phyloP scores from a whole-genome alignment of 1,140 invertebrate species.

The Macrotrachela quadricornifera region DNA sequence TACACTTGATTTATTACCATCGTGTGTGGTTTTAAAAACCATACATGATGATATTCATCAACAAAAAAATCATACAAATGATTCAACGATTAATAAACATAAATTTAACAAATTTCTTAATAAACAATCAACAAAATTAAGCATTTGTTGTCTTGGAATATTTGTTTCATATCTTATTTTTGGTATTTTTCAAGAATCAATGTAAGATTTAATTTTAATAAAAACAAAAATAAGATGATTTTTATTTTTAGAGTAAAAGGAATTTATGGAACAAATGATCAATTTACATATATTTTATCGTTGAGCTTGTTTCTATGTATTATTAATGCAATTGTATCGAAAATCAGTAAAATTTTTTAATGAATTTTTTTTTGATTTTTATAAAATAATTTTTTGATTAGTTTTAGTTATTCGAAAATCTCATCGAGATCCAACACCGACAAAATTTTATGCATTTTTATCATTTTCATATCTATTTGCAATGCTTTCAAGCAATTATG shows the following conservation, averaged over 20 bases:
- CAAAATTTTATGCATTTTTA: constrained; percentile 42
- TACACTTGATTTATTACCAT: too few species aligned
- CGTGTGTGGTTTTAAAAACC: too few species aligned
- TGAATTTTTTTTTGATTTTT: background rate
- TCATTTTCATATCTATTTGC: constrained; percentile 70
- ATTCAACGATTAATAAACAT: too few species aligned
- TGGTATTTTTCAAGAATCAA: constrained; percentile 72
- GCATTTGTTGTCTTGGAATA: constrained; percentile 48
- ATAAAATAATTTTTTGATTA: too few species aligned
- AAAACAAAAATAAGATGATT: background rate
- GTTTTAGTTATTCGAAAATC: background rate
- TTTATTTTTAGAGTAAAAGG: constrained; percentile 39
- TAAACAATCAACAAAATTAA: too few species aligned
- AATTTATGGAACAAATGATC: constrained; percentile 43
- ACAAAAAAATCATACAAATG: too few species aligned
- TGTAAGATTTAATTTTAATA: constrained; percentile 33
- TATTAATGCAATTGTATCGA: constrained; percentile 65
- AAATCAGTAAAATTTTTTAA: constrained; percentile 19
- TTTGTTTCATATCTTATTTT: constrained; percentile 75
- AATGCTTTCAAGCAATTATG: constrained; percentile 87
- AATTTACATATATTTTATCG: constrained; percentile 58
- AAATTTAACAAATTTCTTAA: too few species aligned
- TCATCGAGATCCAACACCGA: background rate
- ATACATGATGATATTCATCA: too few species aligned
- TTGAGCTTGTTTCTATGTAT: constrained; percentile 70